Percentiles rank a stretch among this genome's conserved stretches.
These are phyloP conservation scores for Lycocorax pyrrhopterus DNA, from an alignment of 2,113 vertebrate genomes.

Conservation along the genomic window DNA sequence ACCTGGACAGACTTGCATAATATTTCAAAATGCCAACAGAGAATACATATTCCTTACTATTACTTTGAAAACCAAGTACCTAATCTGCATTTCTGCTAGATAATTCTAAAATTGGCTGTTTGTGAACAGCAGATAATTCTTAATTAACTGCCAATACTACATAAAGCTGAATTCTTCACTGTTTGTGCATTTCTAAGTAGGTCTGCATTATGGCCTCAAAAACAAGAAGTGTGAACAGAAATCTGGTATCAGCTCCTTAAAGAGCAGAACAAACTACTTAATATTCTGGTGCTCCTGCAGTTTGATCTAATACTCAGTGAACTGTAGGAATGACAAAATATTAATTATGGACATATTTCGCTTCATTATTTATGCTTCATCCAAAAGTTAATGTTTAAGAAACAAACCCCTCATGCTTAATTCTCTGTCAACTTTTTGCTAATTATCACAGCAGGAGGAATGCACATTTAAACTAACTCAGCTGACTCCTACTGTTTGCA, in stretches of 20 bases:
- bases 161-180: background rate
- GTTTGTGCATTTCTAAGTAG: background rate
- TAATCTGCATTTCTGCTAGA: background rate
- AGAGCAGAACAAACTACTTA: background rate
- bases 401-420: constrained; percentile 12
- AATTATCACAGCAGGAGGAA: constrained; percentile 11
- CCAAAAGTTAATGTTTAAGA: constrained; percentile 24
- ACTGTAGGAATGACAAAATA: background rate
- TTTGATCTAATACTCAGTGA: background rate
- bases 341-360: constrained; percentile 14
- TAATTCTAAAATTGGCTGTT: background rate
- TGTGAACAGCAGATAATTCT: background rate
- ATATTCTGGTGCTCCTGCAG: background rate
- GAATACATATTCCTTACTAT: background rate
- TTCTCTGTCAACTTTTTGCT: constrained; percentile 14
- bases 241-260: background rate
- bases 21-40: background rate
- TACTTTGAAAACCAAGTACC: background rate
- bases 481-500: background rate
- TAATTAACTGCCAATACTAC: background rate
- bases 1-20: background rate
- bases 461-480: background rate
- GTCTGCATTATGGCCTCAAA: background rate
- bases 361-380: constrained; percentile 2
- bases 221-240: background rate